A percentile compares a stretch with the other conserved stretches of the same genome.
Evolutionary conservation across 1,140 invertebrate species (phyloP).

Genomic region (Lamellibrachia luymesi): DNA sequence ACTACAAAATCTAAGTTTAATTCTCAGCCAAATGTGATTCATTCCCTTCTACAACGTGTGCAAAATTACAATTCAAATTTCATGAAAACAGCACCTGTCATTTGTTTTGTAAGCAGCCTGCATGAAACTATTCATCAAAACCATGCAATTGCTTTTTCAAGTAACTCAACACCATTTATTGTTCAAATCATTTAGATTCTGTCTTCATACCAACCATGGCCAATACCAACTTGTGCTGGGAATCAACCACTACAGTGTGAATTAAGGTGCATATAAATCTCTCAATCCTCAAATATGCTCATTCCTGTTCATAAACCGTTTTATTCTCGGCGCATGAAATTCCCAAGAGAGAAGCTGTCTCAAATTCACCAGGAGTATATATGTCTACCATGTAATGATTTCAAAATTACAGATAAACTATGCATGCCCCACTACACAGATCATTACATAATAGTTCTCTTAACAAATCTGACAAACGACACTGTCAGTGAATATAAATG

Average conservation of each 20-base stretch:
- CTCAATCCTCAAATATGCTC: too few relatives aligned
- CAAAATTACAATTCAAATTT: background rate
- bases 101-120: background rate
- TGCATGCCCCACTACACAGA: background rate
- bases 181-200: background rate
- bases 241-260: too few relatives aligned
- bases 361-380: too few relatives aligned
- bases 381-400: background rate
- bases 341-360: too few relatives aligned
- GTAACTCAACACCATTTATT: background rate
- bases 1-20: background rate
- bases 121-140: background rate
- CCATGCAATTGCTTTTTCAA: background rate
- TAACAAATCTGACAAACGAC: background rate
- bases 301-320: too few relatives aligned
- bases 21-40: background rate
- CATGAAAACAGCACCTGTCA: background rate
- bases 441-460: background rate
- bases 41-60: background rate
- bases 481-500: background rate
- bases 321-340: too few relatives aligned
- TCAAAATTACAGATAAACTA: background rate
- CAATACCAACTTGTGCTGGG: background rate
- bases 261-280: too few relatives aligned
- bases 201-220: background rate